phyloP scores from a whole-genome alignment of 1,140 invertebrate genomes.

The Babylonia areolata region DNA sequence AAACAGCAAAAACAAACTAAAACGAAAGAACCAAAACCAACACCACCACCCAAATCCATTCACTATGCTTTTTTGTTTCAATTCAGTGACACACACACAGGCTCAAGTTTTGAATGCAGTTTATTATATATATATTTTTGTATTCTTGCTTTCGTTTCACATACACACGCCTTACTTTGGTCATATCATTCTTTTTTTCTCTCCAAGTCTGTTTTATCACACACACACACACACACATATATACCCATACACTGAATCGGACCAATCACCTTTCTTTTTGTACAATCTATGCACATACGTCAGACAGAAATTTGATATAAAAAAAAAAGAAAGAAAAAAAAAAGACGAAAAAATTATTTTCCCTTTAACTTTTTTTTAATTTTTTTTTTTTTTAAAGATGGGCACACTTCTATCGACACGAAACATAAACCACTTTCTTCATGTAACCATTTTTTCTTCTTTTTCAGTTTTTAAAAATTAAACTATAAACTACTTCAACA shows the following conservation, averaged over 20 bases:
- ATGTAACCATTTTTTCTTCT: too few species aligned
- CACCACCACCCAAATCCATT: too few species aligned
- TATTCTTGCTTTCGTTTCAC: background rate
- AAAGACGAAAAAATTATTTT: too few species aligned
- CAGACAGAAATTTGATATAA: background rate
- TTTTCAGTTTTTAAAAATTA: too few species aligned
- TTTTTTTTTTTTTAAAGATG: too few species aligned
- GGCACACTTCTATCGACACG: too few species aligned
- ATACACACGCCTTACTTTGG: background rate
- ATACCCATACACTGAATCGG: background rate
- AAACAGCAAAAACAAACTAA: too few species aligned
- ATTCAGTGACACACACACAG: background rate
- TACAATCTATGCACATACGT: background rate
- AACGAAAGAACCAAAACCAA: too few species aligned
- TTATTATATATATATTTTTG: background rate
- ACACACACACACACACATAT: background rate
- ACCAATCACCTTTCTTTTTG: background rate
- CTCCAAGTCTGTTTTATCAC: background rate
- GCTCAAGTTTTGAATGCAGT: background rate
- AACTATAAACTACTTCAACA: background rate
- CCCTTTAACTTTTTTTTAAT: background rate
- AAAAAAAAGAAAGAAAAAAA: background rate
- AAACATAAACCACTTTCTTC: too few species aligned
- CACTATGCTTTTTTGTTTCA: too few species aligned
- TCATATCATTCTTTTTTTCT: too few species aligned